These are phyloP conservation scores for Calosoma granatense DNA, from an alignment of 1,140 invertebrate genomes.

Conservation along the genomic window DNA sequence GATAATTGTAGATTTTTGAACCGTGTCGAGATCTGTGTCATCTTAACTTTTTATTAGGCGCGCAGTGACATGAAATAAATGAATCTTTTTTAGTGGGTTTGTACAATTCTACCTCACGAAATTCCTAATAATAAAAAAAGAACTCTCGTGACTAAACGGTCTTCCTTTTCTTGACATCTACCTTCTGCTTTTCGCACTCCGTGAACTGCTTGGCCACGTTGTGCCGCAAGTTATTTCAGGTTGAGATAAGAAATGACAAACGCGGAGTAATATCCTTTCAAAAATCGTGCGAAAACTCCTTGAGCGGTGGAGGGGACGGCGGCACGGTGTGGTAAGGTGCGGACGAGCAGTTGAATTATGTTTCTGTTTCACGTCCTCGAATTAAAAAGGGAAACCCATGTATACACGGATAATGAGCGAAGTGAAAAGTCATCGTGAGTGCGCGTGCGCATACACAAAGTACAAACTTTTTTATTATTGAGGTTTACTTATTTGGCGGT, in stretches of 20 bases:
- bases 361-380: background rate
- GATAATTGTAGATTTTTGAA: no score
- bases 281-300: conserved; percentile 1
- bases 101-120: no score
- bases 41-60: no score
- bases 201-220: background rate
- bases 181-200: background rate
- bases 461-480: background rate
- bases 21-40: no score
- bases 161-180: background rate
- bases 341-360: background rate
- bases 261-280: conserved; percentile 7
- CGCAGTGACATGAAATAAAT: no score
- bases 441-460: background rate
- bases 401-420: background rate
- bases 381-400: conserved; percentile 2
- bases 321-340: background rate
- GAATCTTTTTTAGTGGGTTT: no score
- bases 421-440: background rate
- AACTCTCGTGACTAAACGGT: background rate
- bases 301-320: background rate
- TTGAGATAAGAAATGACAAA: conserved; percentile 6
- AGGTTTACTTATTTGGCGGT: background rate
- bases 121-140: no score
- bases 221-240: background rate